Evolutionary conservation across 2,888 invertebrate genomes (phyloP).

Genomic region (Xylota sylvarum): DNA sequence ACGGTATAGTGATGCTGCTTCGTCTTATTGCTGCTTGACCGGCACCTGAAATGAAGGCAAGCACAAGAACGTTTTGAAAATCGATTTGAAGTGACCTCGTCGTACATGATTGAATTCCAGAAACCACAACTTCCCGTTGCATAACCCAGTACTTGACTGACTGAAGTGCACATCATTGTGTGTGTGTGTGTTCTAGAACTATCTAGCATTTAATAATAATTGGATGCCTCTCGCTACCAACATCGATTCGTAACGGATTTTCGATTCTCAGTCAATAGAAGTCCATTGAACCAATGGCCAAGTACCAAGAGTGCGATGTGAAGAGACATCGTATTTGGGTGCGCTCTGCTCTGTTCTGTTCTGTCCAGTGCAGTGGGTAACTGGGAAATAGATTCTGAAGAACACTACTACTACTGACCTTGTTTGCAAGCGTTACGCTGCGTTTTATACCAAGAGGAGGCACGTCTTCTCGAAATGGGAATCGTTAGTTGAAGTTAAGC

Average conservation of each 20-base stretch:
- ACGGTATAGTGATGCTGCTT: conserved; percentile 39
- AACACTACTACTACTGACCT: conserved; percentile 63
- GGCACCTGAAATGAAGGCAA: conserved; percentile 59
- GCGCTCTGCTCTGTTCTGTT: no score
- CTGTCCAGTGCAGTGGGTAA: conserved; percentile 49
- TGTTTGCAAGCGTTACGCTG: conserved; percentile 5
- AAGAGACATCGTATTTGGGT: conserved; percentile 2
- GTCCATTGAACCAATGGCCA: conserved; percentile 48
- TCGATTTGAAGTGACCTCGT: conserved; percentile 63
- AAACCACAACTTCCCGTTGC: conserved; percentile 47
- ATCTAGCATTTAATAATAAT: conserved; percentile 15
- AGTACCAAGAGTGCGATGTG: conserved; percentile 11
- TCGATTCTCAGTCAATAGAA: conserved; percentile 38
- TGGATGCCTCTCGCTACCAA: conserved; percentile 24
- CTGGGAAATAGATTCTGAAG: conserved; percentile 41
- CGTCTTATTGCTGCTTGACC: conserved; percentile 30
- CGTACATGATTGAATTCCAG: conserved; percentile 24
- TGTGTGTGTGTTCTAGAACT: conserved; percentile 42
- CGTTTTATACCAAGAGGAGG: background rate
- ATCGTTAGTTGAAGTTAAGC: background rate
- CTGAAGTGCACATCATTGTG: conserved; percentile 58
- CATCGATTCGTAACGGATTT: conserved; percentile 65
- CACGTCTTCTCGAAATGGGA: conserved; percentile 6
- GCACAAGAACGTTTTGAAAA: conserved; percentile 52
- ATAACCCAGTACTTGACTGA: conserved; percentile 50